Evolutionary conservation across 2,113 vertebrate genomes (phyloP).

Genomic region (Grammomys dolichurus): DNA sequence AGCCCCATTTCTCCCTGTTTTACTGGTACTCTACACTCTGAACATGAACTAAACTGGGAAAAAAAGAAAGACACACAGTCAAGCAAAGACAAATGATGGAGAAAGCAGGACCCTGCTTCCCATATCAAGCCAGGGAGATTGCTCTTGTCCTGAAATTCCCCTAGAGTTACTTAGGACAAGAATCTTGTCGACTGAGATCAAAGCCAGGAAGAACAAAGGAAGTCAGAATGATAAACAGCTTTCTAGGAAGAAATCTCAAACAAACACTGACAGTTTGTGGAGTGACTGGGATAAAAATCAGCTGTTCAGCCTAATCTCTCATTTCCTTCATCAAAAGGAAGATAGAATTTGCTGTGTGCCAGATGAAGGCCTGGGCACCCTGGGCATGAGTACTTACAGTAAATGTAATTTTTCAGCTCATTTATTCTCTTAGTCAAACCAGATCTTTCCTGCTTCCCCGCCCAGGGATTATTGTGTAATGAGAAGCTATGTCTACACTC

Average conservation of each 20-base stretch:
- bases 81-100: constrained; percentile 55
- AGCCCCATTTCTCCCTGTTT: constrained; percentile 54
- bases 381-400: not conserved
- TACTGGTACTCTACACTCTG: constrained; percentile 35
- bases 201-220: constrained; percentile 78
- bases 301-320: constrained; percentile 73
- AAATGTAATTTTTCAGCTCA: constrained; percentile 40
- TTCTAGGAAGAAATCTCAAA: constrained; percentile 75
- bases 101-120: constrained; percentile 52
- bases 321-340: constrained; percentile 71
- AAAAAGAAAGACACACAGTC: not conserved
- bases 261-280: constrained; percentile 72
- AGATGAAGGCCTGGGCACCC: not conserved
- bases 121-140: constrained; percentile 57
- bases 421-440: not conserved
- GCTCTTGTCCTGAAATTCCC: constrained; percentile 71
- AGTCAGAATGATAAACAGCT: constrained; percentile 81
- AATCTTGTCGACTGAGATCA: constrained; percentile 76
- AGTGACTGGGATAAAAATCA: constrained; percentile 76
- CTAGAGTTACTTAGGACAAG: constrained; percentile 73
- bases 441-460: not conserved
- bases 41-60: constrained; percentile 54
- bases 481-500: not conserved
- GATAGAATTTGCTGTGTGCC: constrained; percentile 44
- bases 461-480: constrained; percentile 28